These are phyloP conservation scores for Nasonia longicornis DNA, from an alignment of 1,140 invertebrate genomes.

Conservation along the genomic window DNA sequence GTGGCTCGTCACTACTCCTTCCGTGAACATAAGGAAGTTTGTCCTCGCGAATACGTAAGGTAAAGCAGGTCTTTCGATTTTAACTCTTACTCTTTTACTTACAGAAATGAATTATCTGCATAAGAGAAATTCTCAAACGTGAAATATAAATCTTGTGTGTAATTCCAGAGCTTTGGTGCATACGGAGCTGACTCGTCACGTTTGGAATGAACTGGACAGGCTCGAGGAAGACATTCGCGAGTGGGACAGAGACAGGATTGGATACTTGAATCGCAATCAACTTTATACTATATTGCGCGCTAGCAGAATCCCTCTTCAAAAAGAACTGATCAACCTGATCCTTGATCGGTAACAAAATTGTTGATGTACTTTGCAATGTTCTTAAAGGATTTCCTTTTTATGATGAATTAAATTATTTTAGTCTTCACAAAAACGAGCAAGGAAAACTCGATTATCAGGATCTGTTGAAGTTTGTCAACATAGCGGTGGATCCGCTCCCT, in stretches of 20 bases:
- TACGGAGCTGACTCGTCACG: slow-evolving; percentile 74
- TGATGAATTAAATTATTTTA: slow-evolving; percentile 48
- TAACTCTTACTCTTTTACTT: not conserved
- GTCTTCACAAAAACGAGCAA: slow-evolving; percentile 72
- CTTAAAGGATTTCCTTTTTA: not conserved
- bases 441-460: slow-evolving; percentile 74
- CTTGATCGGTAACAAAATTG: slow-evolving; percentile 72
- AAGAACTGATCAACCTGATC: slow-evolving; percentile 77
- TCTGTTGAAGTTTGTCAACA: slow-evolving; percentile 73
- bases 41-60: slow-evolving; percentile 69
- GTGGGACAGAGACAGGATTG: slow-evolving; percentile 72
- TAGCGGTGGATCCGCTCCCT: slow-evolving; percentile 69
- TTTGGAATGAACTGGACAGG: slow-evolving; percentile 78
- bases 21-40: slow-evolving; percentile 60
- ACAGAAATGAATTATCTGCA: not conserved
- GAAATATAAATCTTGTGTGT: not conserved
- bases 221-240: slow-evolving; percentile 76
- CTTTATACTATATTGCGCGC: slow-evolving; percentile 75
- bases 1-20: slow-evolving; percentile 75
- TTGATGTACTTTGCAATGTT: not conserved
- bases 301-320: slow-evolving; percentile 75
- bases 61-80: slow-evolving; percentile 42
- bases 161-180: slow-evolving; percentile 72
- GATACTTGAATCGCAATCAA: slow-evolving; percentile 70
- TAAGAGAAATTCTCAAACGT: not conserved